A percentile compares a stretch with the other conserved stretches of the same genome.
Evolutionary conservation across 2,797 vertebrate genomes (phyloP).

Genomic region (Sphenodon punctatus): DNA sequence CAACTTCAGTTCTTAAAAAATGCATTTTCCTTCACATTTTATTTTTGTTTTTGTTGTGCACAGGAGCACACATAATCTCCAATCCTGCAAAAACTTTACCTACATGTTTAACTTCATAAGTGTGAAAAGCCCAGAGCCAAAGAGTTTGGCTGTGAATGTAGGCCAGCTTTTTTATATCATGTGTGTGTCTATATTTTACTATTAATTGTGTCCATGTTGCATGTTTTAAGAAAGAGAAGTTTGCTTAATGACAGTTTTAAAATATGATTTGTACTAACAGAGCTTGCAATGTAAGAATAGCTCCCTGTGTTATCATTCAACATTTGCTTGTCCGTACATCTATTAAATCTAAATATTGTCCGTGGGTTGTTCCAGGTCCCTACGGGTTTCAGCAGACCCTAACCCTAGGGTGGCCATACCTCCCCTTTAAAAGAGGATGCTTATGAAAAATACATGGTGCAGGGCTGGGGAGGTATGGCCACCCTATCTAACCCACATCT

Average conservation of each 20-base stretch:
- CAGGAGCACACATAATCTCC: too few species aligned
- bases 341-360: neutral
- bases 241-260: constrained; percentile 7
- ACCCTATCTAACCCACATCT: too few species aligned
- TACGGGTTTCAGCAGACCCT: neutral
- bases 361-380: neutral
- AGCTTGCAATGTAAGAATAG: neutral
- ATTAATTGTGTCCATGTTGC: neutral
- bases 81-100: too few species aligned
- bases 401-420: too few species aligned
- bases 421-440: too few species aligned
- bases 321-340: constrained; percentile 27
- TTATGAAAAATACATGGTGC: too few species aligned
- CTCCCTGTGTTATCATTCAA: neutral
- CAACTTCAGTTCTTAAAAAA: too few species aligned
- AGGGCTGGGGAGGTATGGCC: too few species aligned
- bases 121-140: too few species aligned
- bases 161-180: neutral
- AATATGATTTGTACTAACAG: neutral
- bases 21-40: too few species aligned
- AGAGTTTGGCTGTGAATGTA: neutral
- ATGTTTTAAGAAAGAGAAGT: constrained; percentile 16
- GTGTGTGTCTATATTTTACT: neutral
- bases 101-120: too few species aligned
- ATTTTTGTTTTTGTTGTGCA: too few species aligned